phyloP scores from a whole-genome alignment of 2,113 vertebrate genomes.

The Thunnus maccoyii region DNA sequence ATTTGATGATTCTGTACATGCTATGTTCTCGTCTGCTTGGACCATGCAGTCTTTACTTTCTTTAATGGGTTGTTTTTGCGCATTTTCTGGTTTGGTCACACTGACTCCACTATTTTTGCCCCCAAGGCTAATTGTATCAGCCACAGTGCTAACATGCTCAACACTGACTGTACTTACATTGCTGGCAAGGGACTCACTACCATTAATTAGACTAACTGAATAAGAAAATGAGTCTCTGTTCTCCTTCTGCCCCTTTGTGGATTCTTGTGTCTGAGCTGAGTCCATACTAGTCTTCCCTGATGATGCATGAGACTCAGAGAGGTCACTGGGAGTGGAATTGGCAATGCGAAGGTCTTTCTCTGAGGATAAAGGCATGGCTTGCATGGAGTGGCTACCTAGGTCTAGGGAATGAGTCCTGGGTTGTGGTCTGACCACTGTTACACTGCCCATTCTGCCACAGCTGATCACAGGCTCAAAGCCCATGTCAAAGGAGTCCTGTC shows the following conservation, averaged over 20 bases:
- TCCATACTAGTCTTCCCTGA: constrained; percentile 15
- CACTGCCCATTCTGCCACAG: constrained; percentile 46
- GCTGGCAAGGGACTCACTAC: neutral
- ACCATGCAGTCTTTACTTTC: constrained; percentile 21
- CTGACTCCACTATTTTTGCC: neutral
- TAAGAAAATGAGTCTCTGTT: neutral
- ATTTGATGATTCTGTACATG: neutral
- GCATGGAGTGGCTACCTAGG: neutral
- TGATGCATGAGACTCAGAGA: constrained; percentile 24
- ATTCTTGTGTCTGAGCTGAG: constrained; percentile 9
- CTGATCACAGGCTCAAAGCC: constrained; percentile 42
- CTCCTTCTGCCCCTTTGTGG: neutral
- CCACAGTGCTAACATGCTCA: constrained; percentile 8
- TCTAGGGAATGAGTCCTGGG: constrained; percentile 68
- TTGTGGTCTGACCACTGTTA: constrained; percentile 81
- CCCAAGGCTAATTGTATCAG: neutral
- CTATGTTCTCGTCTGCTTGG: neutral
- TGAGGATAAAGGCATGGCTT: constrained; percentile 3
- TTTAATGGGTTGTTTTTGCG: constrained; percentile 5
- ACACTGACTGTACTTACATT: constrained; percentile 19
- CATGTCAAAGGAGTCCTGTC: constrained; percentile 83
- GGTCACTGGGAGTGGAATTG: constrained; percentile 45
- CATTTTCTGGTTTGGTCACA: constrained; percentile 12
- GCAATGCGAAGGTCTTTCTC: constrained; percentile 9
- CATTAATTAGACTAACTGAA: neutral